Evolutionary conservation across 2,113 vertebrate species (phyloP), one percentile per base, ranked within the genome.

Genomic region (Hyla sarda): DNA sequence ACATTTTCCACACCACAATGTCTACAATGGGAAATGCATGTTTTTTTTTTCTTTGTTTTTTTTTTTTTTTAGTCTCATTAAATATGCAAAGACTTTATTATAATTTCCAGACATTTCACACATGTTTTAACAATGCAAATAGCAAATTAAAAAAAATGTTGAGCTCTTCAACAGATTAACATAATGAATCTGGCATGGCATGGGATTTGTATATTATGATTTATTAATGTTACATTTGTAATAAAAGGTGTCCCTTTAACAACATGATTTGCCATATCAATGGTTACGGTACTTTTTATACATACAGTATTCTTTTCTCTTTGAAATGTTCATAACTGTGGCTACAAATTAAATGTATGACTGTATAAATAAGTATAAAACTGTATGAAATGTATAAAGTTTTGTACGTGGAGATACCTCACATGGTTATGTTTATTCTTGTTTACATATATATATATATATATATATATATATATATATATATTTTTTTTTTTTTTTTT

Each of bases 51-150:
- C n/a, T n/a, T 23, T 82, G 14, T 30, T 23, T 34, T 45, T 32
- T 71, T 45, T 32, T 72, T 82, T 71, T 83, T 67, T 83, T 73
- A 72, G 25, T 72, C 12, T 5, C 17, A 56, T 73, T 56, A 83
- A 83, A 83, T 83, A 83, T 83, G 47, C 48, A 83, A 73, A 37
- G 47, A n/a, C 30, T 54, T 52, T 54, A 73, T 82, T 82, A 52
- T 83, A 54, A 73, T 83, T 83, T 83, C 30, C 54, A 72, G 67
- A 72, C 48, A 72, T 83, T 83, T 83, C 32, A 83, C 67, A 72
- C 82, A 82, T 82, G 82, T 83, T 83, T 83, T 83, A 83, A 83
- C 82, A 83, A 83, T 83, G 82, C 67, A 83, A n/a, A 52, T 58
- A 8, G 47, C 47, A 48, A 48, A 48, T 48, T 56, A 76, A 65